Conservation (phyloP, 2,113 vertebrate genomes). For the Chrysemys picta region DNA sequence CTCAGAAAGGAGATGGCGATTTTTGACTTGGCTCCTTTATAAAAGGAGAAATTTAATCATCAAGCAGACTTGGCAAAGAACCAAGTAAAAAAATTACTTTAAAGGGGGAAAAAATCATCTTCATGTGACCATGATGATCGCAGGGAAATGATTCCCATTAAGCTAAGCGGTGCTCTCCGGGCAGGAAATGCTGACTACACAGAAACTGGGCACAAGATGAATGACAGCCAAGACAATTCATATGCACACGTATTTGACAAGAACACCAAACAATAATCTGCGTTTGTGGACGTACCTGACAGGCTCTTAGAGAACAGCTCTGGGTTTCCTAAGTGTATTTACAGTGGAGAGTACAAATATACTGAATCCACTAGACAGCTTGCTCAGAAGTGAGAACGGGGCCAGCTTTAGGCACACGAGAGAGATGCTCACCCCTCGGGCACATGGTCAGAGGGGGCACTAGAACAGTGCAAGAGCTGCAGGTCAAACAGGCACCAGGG, state of each 20-base stretch:
- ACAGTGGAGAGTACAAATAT: accelerated
- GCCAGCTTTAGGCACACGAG: neutral
- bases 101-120: neutral
- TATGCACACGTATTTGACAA: neutral
- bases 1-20: neutral
- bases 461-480: neutral
- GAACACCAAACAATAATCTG: neutral
- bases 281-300: neutral
- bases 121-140: accelerated
- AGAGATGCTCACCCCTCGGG: accelerated
- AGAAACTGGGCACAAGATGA: neutral
- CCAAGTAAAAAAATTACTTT: neutral
- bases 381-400: neutral
- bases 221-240: neutral
- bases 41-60: neutral
- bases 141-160: neutral
- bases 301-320: neutral
- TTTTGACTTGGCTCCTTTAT: neutral
- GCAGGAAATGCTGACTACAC: accelerated
- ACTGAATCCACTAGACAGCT: neutral
- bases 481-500: neutral
- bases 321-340: neutral
- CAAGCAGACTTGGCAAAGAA: neutral
- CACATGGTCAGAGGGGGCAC: neutral
- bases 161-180: neutral